These are phyloP conservation scores for Spisula subtruncata DNA, from an alignment of 2,888 invertebrate genomes.

Conservation along the genomic window DNA sequence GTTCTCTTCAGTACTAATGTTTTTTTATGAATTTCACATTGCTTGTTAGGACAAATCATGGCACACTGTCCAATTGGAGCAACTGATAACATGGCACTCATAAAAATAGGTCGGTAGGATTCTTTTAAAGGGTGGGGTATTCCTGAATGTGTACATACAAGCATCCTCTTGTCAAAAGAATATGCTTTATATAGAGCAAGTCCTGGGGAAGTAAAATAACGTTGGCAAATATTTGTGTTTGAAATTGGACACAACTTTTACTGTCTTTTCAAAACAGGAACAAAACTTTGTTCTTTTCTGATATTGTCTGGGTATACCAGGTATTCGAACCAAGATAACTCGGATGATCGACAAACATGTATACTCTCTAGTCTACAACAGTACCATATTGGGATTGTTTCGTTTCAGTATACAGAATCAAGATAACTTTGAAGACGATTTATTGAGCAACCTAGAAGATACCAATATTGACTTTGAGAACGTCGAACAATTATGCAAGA, in stretches of 20 bases:
- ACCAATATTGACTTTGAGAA: slow-evolving; percentile 8
- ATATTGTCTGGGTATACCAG: no score
- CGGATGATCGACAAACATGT: no score
- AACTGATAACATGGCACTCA: neutral
- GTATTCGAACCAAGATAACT: no score
- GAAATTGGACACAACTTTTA: no score
- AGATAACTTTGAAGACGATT: neutral
- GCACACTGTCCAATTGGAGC: neutral
- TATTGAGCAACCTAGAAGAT: slow-evolving; percentile 25
- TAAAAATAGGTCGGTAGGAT: neutral
- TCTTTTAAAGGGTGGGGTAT: neutral
- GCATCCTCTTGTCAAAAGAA: neutral
- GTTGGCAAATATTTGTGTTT: neutral
- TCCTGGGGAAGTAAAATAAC: neutral
- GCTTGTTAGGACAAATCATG: no score
- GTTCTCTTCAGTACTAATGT: no score
- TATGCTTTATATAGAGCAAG: no score
- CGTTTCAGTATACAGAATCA: neutral
- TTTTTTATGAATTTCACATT: no score
- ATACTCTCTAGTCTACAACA: no score
- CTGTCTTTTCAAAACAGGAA: no score
- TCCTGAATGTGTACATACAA: neutral
- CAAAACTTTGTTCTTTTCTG: no score
- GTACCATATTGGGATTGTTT: no score
- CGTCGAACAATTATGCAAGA: slow-evolving; percentile 30